Percentiles rank a stretch among this genome's conserved stretches.
phyloP scores from a whole-genome alignment of 92 coral and sea anemone genomes.

The Metridium senile region DNA sequence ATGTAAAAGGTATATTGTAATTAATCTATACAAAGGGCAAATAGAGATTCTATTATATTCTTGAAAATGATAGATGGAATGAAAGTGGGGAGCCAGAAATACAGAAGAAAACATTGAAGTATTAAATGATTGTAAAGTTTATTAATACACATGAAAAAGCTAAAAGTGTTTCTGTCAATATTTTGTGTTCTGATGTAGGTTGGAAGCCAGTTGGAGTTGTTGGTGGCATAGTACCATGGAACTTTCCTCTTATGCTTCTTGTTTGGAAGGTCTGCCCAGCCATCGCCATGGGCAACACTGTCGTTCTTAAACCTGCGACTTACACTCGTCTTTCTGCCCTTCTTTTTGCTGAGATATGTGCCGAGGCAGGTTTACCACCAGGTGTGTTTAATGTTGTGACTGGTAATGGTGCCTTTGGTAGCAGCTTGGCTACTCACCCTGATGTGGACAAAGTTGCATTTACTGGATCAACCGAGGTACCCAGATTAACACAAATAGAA shows the following conservation, averaged over 20 bases:
- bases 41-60: no score
- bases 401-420: conserved; percentile 97
- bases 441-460: conserved; percentile 99
- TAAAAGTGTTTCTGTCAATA: no score
- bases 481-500: background rate
- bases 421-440: conserved; percentile 79
- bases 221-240: conserved; percentile 99
- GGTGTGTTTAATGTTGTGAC: conserved; percentile 99
- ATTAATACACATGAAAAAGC: no score
- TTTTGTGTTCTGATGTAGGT: conserved; percentile 34
- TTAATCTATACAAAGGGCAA: no score
- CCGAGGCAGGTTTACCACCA: conserved; percentile 97
- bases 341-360: conserved; percentile 98
- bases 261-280: conserved; percentile 99
- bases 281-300: conserved; percentile 97
- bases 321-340: conserved; percentile 96
- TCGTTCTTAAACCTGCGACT: conserved; percentile 95
- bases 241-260: conserved; percentile 92
- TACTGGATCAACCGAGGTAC: conserved; percentile 98
- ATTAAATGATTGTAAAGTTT: no score
- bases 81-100: no score
- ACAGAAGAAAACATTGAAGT: no score
- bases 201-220: conserved; percentile 98
- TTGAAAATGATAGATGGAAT: no score
- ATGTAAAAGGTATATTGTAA: no score